Percentiles rank a stretch among this genome's conserved stretches.
phyloP scores from a whole-genome alignment of 2,113 vertebrate species.

The Pachypanchax playfairii region DNA sequence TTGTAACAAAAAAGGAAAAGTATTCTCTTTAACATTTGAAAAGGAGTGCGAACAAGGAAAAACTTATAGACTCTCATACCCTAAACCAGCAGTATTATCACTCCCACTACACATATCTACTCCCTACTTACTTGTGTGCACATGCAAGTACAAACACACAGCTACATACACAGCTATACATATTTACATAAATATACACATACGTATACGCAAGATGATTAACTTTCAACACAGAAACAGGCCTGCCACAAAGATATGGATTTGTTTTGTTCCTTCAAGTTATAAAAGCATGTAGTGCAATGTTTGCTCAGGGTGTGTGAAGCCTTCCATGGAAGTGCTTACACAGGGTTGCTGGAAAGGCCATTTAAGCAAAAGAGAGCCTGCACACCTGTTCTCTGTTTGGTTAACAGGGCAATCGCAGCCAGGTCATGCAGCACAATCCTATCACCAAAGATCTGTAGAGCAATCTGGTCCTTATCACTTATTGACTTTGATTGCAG shows the following conservation, averaged over 20 bases:
- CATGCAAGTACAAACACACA: too few relatives aligned
- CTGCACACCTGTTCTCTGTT: conserved; percentile 73
- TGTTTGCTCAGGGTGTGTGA: conserved; percentile 71
- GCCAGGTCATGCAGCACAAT: conserved; percentile 58
- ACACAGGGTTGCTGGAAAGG: too few relatives aligned
- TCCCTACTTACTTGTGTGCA: too few relatives aligned
- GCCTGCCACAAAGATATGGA: conserved; percentile 40
- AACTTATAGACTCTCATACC: too few relatives aligned
- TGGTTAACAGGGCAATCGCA: conserved; percentile 65
- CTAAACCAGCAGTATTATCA: too few relatives aligned
- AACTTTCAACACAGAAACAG: conserved; percentile 22
- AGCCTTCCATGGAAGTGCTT: conserved; percentile 7
- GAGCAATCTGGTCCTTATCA: conserved; percentile 67
- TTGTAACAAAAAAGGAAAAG: too few relatives aligned
- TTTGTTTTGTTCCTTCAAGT: conserved; percentile 21
- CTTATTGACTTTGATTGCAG: conserved; percentile 72
- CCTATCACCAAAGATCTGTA: conserved; percentile 65
- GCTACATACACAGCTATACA: too few relatives aligned
- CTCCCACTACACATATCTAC: too few relatives aligned
- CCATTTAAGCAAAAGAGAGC: conserved; percentile 55
- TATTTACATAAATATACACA: too few relatives aligned
- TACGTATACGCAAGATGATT: too few relatives aligned
- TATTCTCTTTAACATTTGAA: too few relatives aligned
- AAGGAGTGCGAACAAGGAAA: too few relatives aligned
- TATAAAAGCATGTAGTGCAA: conserved; percentile 47